Evolutionary conservation across 2,113 vertebrate genomes (phyloP), one percentile per base, ranked within the genome.

Genomic region (Indicator maculatus): DNA sequence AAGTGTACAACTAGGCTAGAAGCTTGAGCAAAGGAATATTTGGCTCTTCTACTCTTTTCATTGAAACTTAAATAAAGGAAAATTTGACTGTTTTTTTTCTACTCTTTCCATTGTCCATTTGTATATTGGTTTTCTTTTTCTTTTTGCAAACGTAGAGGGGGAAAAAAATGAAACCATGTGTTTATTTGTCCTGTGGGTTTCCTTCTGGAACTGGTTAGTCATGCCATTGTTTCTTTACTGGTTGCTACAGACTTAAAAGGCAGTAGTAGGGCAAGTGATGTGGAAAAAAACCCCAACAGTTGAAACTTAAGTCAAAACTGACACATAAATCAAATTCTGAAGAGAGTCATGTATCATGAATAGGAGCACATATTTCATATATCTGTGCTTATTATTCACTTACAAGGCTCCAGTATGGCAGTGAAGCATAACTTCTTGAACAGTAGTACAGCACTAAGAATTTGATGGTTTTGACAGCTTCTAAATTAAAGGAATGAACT

Each of bases 401-500:
- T 95, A 64, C 36, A 88, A 83, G 70, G n/a, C 79, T 92, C 61
- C 45, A 41, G 45, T 41, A 30, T 88, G 73, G 85, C 79, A 88
- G 74, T 10, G 87, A 86, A 86, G 84, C 82, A 73, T 78, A 79
- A 82, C 88, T 95, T 86, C 63, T 90, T 89, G 61, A 76, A 64
- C 41, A 88, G 72, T 60, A 90, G 91, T 26, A 13, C 47, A 91
- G 74, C 0, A 0, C 55, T 64, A 27, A 83, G 72, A 64, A 75
- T 93, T 66, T 77, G 64, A 89, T 94, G 80, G 39, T 77, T 95
- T 76, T 96, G 95, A 93, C 90, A 93, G 88, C 61, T 96, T 92
- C 90, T 95, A 94, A 97, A 91, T 96, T 96, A 89, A 89, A 80
- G n/a, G 38, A 64, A 45, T 96, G 93, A 94, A 90, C 78, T 92